Base-by-base conservation (phyloP, 1,140 invertebrate species). In the Aleiodes sp. region DNA sequence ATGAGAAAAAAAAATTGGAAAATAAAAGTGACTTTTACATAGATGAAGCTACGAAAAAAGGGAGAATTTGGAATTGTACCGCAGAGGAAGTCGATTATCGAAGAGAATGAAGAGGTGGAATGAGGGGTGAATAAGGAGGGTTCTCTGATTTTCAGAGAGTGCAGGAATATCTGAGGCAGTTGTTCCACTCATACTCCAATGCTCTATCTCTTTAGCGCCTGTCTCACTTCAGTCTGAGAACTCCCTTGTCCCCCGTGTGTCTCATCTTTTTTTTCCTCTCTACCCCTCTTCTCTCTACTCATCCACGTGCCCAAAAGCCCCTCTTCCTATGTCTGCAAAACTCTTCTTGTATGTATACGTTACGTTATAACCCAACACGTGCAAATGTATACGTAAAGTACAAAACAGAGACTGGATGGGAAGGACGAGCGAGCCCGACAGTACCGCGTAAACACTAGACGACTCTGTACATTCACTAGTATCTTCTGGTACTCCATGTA, bases 401-500 rank as follows among this genome's bases (percentile, higher is more conserved):
- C 67, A 37, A 69, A 61, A 62, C 67, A 63, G 57, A 69, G 60
- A 69, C 43, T 69, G 46, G 46, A 63, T 21, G 63, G n/a, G 63
- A 43, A 52, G 46, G 41, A 63, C 60, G 60, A 31, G 35, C 8
- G 57, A 61, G 66, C 56, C 73, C 77, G 78, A 80, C 78, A 80
- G 78, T 80, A 70, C 78, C 77, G 77, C 72, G 76, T 78, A 79
- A 75, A 78, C 78, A 79, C 76, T 73, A 78, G 75, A 46, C 77
- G 78, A 52, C 46, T 52, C 76, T 80, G 73, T 76, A 71, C 78
- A 79, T 74, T 79, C 73, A 19, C 59, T 24, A 59, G 39, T 63
- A 35, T 56, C 35, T 29, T 65, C 29, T 14, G 60, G 10, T 37
- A 41, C 19, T 75, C 16, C 10, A 21, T 52, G 21, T n/a, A n/a